Evolutionary conservation across 1,140 invertebrate species (phyloP).

Genomic region (Calliopsis andreniformis): DNA sequence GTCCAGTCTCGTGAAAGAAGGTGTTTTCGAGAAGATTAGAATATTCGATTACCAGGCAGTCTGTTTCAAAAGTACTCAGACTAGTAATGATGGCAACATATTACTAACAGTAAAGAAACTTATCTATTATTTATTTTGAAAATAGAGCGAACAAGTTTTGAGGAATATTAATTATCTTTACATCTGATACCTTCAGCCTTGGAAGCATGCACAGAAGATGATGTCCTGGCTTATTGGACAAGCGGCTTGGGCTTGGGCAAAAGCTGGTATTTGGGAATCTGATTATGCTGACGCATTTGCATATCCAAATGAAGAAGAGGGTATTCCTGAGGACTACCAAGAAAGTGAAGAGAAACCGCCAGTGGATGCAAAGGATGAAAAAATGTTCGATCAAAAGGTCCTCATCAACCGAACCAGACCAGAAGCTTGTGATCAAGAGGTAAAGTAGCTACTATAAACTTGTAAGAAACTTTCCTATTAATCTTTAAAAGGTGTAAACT

Average conservation of each 20-base stretch:
- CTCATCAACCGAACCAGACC: constrained; percentile 89
- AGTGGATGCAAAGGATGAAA: constrained; percentile 79
- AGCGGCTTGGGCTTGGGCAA: constrained; percentile 78
- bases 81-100: constrained; percentile 83
- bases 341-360: constrained; percentile 79
- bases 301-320: constrained; percentile 78
- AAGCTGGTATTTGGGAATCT: constrained; percentile 75
- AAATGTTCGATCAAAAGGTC: constrained; percentile 83
- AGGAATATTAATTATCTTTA: no score
- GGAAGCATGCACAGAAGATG: constrained; percentile 74
- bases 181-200: constrained; percentile 71
- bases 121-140: no score
- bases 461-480: no score
- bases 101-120: constrained; percentile 84
- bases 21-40: constrained; percentile 88
- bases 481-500: no score
- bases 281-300: constrained; percentile 75
- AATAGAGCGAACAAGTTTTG: no score
- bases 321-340: constrained; percentile 73
- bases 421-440: constrained; percentile 89
- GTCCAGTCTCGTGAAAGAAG: constrained; percentile 88
- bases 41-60: constrained; percentile 95
- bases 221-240: constrained; percentile 80
- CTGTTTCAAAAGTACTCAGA: constrained; percentile 86
- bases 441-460: constrained; percentile 64